phyloP scores from a whole-genome alignment of 2,888 invertebrate species.

The Pseudococcus jackbeardsleyi region DNA sequence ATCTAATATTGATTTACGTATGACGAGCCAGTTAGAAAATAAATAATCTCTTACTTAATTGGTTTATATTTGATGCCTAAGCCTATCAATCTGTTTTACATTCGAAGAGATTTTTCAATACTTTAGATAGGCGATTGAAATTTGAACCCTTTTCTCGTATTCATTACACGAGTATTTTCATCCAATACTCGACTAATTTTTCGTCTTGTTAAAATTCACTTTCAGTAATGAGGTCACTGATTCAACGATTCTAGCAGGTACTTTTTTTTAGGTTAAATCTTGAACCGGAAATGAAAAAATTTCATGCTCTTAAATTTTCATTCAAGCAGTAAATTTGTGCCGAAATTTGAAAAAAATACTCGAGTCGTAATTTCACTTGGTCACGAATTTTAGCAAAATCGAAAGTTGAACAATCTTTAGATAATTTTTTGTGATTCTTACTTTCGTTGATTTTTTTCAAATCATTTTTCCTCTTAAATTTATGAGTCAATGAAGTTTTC shows the following conservation, averaged over 20 bases:
- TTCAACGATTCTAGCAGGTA: neutral
- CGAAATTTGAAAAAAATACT: neutral
- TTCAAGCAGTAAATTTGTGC: neutral
- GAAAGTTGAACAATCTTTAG: neutral
- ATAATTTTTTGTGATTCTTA: too few species aligned
- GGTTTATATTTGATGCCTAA: too few species aligned
- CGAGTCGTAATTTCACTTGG: neutral
- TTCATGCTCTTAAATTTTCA: neutral
- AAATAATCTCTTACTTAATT: too few species aligned
- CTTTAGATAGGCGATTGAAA: neutral
- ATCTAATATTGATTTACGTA: too few species aligned
- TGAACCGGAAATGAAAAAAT: neutral
- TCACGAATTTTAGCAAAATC: neutral
- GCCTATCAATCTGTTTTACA: too few species aligned
- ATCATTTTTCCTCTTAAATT: too few species aligned
- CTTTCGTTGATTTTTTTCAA: too few species aligned
- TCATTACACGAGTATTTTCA: neutral
- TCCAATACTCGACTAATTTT: neutral
- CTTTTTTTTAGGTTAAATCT: slow-evolving; percentile 3
- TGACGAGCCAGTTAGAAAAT: too few species aligned
- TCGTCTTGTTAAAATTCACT: neutral
- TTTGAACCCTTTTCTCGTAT: neutral
- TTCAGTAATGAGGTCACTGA: neutral
- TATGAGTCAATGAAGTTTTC: too few species aligned
- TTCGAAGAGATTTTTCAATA: too few species aligned